Percentiles rank a stretch among this genome's conserved stretches.
Evolutionary conservation across 2,797 vertebrate species (phyloP).

Genomic region (Neomorphus geoffroyi): DNA sequence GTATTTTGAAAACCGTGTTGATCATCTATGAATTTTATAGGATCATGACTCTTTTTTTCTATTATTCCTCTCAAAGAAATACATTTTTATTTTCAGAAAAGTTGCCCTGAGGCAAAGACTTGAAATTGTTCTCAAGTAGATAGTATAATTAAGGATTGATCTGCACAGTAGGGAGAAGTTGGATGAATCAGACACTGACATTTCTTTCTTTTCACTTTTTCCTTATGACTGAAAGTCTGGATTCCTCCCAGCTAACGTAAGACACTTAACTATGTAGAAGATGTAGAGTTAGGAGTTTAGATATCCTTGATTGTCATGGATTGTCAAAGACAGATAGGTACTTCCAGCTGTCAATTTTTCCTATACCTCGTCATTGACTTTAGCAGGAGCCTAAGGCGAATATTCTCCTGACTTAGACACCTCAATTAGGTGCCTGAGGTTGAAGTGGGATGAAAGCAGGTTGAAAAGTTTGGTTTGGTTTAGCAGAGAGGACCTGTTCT

Average conservation of each 20-base stretch:
- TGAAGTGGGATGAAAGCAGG: slow-evolving; percentile 37
- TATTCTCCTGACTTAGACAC: slow-evolving; percentile 6
- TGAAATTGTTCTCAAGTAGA: slow-evolving; percentile 58
- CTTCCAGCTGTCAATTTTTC: slow-evolving; percentile 31
- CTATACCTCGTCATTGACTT: not conserved
- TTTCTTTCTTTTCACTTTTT: slow-evolving; percentile 41
- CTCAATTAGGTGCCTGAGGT: slow-evolving; percentile 5
- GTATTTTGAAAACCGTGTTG: not conserved
- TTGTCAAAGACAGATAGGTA: slow-evolving; percentile 24
- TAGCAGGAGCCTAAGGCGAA: slow-evolving; percentile 22
- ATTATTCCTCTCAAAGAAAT: slow-evolving; percentile 30
- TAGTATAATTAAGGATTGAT: slow-evolving; percentile 68
- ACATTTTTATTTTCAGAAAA: slow-evolving; percentile 59
- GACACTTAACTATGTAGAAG: slow-evolving; percentile 1
- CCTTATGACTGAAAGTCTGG: not conserved
- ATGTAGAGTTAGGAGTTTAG: not conserved
- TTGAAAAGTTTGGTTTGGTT: not conserved
- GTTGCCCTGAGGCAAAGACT: slow-evolving; percentile 40
- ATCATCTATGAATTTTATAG: not conserved
- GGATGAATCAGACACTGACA: slow-evolving; percentile 59
- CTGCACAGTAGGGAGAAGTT: slow-evolving; percentile 45
- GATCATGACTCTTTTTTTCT: not conserved
- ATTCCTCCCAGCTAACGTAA: slow-evolving; percentile 9
- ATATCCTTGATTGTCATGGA: slow-evolving; percentile 11
- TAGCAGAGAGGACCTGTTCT: not conserved